phyloP scores from a whole-genome alignment of 2,888 invertebrate genomes.

The Physocephala rufipes region DNA sequence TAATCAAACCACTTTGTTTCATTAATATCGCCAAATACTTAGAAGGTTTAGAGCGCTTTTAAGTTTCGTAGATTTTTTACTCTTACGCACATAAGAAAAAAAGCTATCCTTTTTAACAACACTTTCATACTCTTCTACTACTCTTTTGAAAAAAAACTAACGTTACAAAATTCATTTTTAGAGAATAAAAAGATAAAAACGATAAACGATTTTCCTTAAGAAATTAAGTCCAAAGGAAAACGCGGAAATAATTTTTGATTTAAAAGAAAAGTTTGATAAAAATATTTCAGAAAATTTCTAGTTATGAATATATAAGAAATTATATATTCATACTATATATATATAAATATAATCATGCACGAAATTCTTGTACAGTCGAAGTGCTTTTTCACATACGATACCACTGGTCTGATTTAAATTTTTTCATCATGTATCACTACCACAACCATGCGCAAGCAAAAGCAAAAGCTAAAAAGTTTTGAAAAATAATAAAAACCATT shows the following conservation, averaged over 20 bases:
- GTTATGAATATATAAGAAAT: slow-evolving; percentile 33
- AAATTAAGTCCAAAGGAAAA: slow-evolving; percentile 3
- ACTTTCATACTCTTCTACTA: too few relatives aligned
- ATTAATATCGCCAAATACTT: not conserved
- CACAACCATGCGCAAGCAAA: slow-evolving; percentile 58
- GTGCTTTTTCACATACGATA: slow-evolving; percentile 68
- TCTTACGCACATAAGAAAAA: too few relatives aligned
- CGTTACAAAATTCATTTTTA: not conserved
- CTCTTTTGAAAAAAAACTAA: too few relatives aligned
- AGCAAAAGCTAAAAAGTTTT: slow-evolving; percentile 34
- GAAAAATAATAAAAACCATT: slow-evolving; percentile 13
- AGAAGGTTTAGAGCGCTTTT: too few relatives aligned
- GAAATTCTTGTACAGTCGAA: slow-evolving; percentile 42
- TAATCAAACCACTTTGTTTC: slow-evolving; percentile 1
- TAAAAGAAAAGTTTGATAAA: slow-evolving; percentile 8
- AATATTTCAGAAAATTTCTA: slow-evolving; percentile 30
- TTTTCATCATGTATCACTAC: slow-evolving; percentile 67
- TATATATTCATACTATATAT: slow-evolving; percentile 43
- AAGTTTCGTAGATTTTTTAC: too few relatives aligned
- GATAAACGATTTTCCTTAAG: slow-evolving; percentile 13
- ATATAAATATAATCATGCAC: slow-evolving; percentile 36
- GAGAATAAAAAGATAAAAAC: slow-evolving; percentile 38
- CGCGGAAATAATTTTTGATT: slow-evolving; percentile 15
- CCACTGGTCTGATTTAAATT: slow-evolving; percentile 67
- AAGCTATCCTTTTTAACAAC: too few relatives aligned